Evolutionary conservation across 2,797 vertebrate species (phyloP).

Genomic region (Argya squamiceps): DNA sequence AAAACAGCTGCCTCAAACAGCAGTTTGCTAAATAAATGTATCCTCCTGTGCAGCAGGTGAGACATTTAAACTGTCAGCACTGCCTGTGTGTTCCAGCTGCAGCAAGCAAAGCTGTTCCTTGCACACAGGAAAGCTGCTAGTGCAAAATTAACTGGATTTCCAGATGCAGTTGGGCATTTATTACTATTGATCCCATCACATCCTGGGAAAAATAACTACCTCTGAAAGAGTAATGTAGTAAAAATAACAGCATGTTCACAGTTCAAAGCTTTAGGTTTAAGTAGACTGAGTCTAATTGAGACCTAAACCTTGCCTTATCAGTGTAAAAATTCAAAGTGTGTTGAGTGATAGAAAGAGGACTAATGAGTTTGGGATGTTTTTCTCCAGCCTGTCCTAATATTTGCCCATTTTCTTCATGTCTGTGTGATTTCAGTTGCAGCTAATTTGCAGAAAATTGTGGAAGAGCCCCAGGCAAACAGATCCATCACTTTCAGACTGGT

Average conservation of each 20-base stretch:
- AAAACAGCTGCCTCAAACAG: neutral
- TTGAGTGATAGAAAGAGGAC: neutral
- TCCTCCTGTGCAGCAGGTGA: neutral
- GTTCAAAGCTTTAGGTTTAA: neutral
- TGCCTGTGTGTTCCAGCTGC: neutral
- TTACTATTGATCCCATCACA: neutral
- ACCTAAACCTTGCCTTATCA: neutral
- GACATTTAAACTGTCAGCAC: neutral
- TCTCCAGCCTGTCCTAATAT: slow-evolving; percentile 11
- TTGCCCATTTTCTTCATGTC: slow-evolving; percentile 13
- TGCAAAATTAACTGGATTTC: neutral
- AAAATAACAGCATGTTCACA: neutral
- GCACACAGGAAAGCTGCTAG: neutral
- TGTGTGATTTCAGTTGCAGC: slow-evolving; percentile 89
- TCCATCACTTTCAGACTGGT: slow-evolving; percentile 98
- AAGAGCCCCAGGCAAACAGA: slow-evolving; percentile 93
- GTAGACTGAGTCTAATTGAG: neutral
- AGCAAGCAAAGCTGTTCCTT: neutral
- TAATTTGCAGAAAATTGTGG: slow-evolving; percentile 98
- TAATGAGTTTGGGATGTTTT: neutral
- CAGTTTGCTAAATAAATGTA: neutral
- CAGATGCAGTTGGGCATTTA: neutral
- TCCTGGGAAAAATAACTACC: neutral
- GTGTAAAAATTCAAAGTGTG: neutral
- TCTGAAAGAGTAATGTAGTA: neutral